Conservation (phyloP, 2,797 vertebrate genomes). For the Etheostoma perlongum region DNA sequence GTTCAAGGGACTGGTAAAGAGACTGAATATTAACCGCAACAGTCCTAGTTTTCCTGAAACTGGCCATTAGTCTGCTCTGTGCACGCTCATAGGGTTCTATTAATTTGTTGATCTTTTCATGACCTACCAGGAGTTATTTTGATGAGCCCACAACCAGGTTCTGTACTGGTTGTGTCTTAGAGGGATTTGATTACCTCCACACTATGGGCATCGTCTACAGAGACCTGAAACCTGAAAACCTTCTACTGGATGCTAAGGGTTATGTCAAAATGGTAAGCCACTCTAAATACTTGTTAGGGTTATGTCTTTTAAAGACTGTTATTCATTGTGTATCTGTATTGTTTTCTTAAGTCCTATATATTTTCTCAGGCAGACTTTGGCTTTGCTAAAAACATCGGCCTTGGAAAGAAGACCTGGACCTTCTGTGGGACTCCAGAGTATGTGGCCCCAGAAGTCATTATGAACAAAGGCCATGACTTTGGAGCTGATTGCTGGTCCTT, state of each 20-base stretch:
- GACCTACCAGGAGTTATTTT: slow-evolving; percentile 77
- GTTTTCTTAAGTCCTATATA: not conserved
- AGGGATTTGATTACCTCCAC: slow-evolving; percentile 86
- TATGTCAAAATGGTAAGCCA: slow-evolving; percentile 85
- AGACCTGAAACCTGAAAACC: slow-evolving; percentile 87
- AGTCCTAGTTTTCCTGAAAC: not conserved
- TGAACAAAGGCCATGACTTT: slow-evolving; percentile 89
- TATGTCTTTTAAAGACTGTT: not conserved
- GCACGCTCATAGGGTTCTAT: not conserved
- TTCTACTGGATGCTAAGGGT: slow-evolving; percentile 81
- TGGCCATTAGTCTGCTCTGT: not conserved
- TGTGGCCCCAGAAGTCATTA: slow-evolving; percentile 87
- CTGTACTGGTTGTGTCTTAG: slow-evolving; percentile 84
- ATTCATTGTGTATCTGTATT: not conserved
- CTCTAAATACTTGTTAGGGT: not conserved
- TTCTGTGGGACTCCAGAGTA: slow-evolving; percentile 90
- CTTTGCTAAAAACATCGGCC: slow-evolving; percentile 85
- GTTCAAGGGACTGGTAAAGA: not conserved
- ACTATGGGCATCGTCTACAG: slow-evolving; percentile 81
- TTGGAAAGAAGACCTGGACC: slow-evolving; percentile 87
- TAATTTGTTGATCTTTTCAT: slow-evolving; percentile 15
- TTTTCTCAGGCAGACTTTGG: slow-evolving; percentile 83
- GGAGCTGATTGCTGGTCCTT: slow-evolving; percentile 88
- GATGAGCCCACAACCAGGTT: slow-evolving; percentile 84
- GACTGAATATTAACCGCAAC: not conserved